A percentile compares a stretch with the other conserved stretches of the same genome.
Evolutionary conservation across 2,113 vertebrate genomes (phyloP).

Genomic region (Xiphorhynchus elegans): DNA sequence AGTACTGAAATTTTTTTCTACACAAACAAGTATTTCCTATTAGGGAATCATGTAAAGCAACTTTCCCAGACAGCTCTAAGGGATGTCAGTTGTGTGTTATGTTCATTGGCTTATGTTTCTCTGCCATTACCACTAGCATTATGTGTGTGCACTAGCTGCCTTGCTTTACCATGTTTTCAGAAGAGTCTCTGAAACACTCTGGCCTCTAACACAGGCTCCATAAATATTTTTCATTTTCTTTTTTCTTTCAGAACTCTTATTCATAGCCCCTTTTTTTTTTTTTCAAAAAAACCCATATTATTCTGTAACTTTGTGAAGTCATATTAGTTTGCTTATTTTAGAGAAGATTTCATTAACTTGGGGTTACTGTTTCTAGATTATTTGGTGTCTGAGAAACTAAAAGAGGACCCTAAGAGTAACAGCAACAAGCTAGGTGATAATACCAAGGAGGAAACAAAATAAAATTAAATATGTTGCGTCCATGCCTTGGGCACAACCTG

Average conservation of each 20-base stretch:
- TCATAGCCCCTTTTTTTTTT: background rate
- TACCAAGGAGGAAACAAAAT: background rate
- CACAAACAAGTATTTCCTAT: background rate
- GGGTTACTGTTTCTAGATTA: background rate
- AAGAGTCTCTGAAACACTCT: background rate
- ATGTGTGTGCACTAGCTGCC: background rate
- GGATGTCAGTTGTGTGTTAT: fast-evolving
- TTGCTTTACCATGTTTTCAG: background rate
- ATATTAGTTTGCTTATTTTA: background rate
- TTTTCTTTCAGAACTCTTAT: background rate
- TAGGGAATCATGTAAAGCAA: background rate
- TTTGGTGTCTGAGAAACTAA: background rate
- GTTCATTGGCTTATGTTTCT: background rate
- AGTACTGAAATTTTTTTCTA: background rate
- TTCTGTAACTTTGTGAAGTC: background rate
- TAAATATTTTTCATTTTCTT: background rate
- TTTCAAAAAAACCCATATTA: background rate
- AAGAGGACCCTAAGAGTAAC: background rate
- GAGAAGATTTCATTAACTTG: background rate
- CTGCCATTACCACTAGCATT: background rate
- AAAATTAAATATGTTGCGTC: background rate
- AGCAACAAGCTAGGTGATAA: background rate
- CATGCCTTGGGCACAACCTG: background rate
- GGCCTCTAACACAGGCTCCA: background rate
- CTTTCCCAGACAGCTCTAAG: background rate